Percentiles rank a stretch among this genome's conserved stretches.
Evolutionary conservation across 1,140 invertebrate species (phyloP).

Genomic region (Plutomurus gul): DNA sequence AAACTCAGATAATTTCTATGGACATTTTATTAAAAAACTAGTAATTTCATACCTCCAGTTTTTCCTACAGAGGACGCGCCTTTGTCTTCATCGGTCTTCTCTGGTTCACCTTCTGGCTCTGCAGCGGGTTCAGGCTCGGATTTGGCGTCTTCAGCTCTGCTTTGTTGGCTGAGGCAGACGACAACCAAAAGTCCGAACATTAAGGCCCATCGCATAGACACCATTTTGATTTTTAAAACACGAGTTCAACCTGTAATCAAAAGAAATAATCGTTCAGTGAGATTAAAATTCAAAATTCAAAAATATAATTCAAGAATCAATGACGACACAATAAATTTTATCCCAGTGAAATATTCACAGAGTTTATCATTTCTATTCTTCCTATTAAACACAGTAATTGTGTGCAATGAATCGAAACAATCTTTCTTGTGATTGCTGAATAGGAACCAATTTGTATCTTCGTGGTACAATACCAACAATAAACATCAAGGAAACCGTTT

Average conservation of each 20-base stretch:
- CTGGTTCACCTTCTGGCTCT: constrained; percentile 38
- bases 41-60: background rate
- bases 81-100: constrained; percentile 23
- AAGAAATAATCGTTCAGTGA: no score
- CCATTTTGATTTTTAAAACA: background rate
- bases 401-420: no score
- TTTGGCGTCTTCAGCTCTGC: constrained; percentile 37
- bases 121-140: constrained; percentile 39
- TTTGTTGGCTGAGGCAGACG: constrained; percentile 38
- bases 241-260: background rate
- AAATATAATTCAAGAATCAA: no score
- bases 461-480: no score
- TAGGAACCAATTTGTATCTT: no score
- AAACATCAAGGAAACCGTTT: no score
- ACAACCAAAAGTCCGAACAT: constrained; percentile 45
- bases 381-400: no score
- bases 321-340: no score
- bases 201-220: constrained; percentile 39
- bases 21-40: background rate
- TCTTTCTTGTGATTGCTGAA: no score
- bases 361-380: no score
- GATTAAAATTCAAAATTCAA: no score
- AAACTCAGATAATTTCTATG: background rate
- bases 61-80: constrained; percentile 26
- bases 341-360: no score